Evolutionary conservation across 2,888 invertebrate genomes (phyloP), one percentile per base, ranked within the genome.

Genomic region (Nomada hirtipes): DNA sequence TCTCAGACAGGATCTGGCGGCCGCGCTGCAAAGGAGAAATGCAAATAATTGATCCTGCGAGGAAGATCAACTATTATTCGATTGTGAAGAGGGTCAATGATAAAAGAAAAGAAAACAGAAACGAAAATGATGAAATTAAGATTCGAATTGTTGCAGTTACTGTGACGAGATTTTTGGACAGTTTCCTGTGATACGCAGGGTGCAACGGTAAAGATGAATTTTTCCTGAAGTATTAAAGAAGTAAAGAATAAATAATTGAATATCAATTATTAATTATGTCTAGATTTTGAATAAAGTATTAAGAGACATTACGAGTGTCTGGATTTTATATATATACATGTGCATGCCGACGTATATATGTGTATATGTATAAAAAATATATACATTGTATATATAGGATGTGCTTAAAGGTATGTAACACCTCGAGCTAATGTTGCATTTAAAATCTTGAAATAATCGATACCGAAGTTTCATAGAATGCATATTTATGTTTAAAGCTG

Each of bases 1-100:
- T 63, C 95, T 98, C 91, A 97, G 97, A 92, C 97, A 97, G 93
- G 98, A 98, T 94, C 95, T 98, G 85, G 98, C 97, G 23, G 96
- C 96, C 57, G 98, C 97, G 76, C 95, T 98, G 89, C 96, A 97
- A 92, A 97, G 97, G 92, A 96, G 98, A 91, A 97, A 98, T 93
- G 97, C 96, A 69, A 97, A 97, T 79, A 93, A 93, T 92, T 94
- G 93, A 94, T 93, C 91, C 36, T 75, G 86, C 87, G 91, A 91
- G 68, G 85, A 89, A 57, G 72, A 72, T 57, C 79, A 78, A 9
- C 61, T 72, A 20, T 68, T 61, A 50, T 78, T 50, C 53, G 67
- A 80, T 72, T 63, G 50, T 36, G 79, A 80, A 52, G 78, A 78
- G 29, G 67, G 71, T 80, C 78, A 80, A 72, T 80, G 72, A 78